Conservation (phyloP, 2,113 vertebrate species). For the Diadophis punctatus region DNA sequence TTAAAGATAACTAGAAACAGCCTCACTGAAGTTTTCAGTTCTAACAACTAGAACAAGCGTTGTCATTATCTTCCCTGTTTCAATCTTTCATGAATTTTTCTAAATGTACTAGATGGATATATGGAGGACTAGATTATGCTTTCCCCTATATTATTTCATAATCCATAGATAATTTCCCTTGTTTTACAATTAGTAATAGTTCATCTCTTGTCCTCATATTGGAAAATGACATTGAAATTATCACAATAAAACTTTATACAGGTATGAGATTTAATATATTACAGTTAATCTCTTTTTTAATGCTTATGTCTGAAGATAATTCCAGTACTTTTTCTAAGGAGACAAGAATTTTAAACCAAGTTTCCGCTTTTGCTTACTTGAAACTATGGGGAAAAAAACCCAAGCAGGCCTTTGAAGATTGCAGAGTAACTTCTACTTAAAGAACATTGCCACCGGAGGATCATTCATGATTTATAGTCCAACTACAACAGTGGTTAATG, state of each 20-base stretch:
- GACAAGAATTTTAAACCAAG: conserved; percentile 4
- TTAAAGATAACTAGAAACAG: not conserved
- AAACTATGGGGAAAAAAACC: not conserved
- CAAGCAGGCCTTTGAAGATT: conserved; percentile 30
- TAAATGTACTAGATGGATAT: not conserved
- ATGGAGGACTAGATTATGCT: not conserved
- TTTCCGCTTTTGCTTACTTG: conserved; percentile 7
- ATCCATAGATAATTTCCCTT: not conserved
- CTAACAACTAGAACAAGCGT: not conserved
- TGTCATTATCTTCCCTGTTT: not conserved
- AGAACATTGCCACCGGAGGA: not conserved
- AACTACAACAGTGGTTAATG: conserved; percentile 38
- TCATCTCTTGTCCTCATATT: not conserved
- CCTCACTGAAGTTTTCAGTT: not conserved
- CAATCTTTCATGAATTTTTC: not conserved
- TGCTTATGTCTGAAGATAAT: not conserved
- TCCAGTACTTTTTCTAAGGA: not conserved
- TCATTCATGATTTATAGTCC: conserved; percentile 30
- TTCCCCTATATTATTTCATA: not conserved
- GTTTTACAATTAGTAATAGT: not conserved
- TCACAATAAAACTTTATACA: not conserved
- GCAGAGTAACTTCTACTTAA: conserved; percentile 22
- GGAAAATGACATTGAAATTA: not conserved
- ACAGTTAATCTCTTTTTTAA: conserved; percentile 23
- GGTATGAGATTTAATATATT: not conserved